These are phyloP conservation scores for Ericerus pela DNA, from an alignment of 1,140 invertebrate genomes.

Conservation along the genomic window DNA sequence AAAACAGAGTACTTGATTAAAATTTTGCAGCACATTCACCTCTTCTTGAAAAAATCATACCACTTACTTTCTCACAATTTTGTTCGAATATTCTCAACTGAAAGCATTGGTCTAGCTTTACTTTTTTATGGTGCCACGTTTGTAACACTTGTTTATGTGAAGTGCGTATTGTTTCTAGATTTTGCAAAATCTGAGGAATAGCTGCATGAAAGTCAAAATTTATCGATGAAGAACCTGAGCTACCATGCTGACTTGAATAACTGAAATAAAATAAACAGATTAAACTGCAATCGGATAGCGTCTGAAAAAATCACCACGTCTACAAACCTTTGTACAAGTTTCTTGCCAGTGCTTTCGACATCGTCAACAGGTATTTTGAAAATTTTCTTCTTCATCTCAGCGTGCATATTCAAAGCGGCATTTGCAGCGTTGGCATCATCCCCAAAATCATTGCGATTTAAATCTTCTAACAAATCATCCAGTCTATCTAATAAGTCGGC, in stretches of 20 bases:
- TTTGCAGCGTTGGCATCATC: slow-evolving; percentile 83
- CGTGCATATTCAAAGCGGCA: slow-evolving; percentile 78
- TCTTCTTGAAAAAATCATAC: neutral
- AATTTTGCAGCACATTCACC: neutral
- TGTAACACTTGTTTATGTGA: slow-evolving; percentile 80
- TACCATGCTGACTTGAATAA: too few species aligned
- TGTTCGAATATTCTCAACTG: slow-evolving; percentile 90
- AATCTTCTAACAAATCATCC: slow-evolving; percentile 79
- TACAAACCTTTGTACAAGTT: slow-evolving; percentile 48
- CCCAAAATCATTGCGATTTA: slow-evolving; percentile 77
- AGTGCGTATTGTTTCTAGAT: slow-evolving; percentile 67
- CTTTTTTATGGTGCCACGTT: slow-evolving; percentile 84
- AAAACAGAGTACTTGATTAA: neutral
- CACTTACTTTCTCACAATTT: slow-evolving; percentile 78
- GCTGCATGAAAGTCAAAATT: slow-evolving; percentile 50
- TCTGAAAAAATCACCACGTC: slow-evolving; percentile 17
- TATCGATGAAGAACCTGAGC: too few species aligned
- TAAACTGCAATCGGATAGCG: too few species aligned
- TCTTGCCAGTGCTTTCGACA: slow-evolving; percentile 59
- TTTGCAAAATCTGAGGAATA: slow-evolving; percentile 50
- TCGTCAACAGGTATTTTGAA: slow-evolving; percentile 85
- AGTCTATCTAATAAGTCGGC: slow-evolving; percentile 78
- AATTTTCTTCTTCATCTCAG: slow-evolving; percentile 87
- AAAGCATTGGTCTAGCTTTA: slow-evolving; percentile 87
- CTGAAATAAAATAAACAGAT: too few species aligned